A percentile compares a stretch with the other conserved stretches of the same genome.
phyloP scores from a whole-genome alignment of 2,888 invertebrate species.

The Lithosia quadra region DNA sequence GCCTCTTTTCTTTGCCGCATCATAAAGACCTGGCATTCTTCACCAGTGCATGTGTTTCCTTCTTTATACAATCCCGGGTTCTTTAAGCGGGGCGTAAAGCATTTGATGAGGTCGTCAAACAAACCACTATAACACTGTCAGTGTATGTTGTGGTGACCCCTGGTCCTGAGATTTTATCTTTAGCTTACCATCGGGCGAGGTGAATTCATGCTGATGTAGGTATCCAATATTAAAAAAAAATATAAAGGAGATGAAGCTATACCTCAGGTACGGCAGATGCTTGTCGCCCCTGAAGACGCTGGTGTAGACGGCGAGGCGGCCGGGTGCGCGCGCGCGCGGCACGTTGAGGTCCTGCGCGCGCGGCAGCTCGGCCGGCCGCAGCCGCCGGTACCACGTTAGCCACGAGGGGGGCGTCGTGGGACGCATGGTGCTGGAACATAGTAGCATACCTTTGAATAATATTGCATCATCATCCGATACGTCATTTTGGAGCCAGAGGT shows the following conservation, averaged over 20 bases:
- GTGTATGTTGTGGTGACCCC: too few relatives aligned
- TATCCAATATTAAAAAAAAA: neutral
- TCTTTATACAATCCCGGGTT: too few relatives aligned
- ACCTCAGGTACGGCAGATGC: conserved; percentile 35
- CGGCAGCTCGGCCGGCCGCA: conserved; percentile 29
- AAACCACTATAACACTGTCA: too few relatives aligned
- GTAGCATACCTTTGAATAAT: neutral
- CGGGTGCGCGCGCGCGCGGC: conserved; percentile 29
- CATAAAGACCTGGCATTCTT: too few relatives aligned
- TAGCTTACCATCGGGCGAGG: too few relatives aligned
- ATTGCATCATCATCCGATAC: neutral
- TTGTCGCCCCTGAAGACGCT: conserved; percentile 39
- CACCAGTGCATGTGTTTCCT: too few relatives aligned
- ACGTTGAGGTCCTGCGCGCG: conserved; percentile 24
- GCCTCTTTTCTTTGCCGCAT: too few relatives aligned
- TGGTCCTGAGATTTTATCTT: too few relatives aligned
- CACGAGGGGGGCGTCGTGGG: conserved; percentile 52
- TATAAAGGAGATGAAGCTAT: neutral
- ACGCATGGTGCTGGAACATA: conserved; percentile 46
- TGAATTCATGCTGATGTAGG: too few relatives aligned
- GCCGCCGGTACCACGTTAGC: conserved; percentile 47
- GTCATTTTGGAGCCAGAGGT: too few relatives aligned
- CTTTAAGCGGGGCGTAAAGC: too few relatives aligned
- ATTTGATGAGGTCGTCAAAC: too few relatives aligned
- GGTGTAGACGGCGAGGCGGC: conserved; percentile 21